Conservation (phyloP, 2,113 vertebrate genomes). For the Austrofundulus limnaeus region DNA sequence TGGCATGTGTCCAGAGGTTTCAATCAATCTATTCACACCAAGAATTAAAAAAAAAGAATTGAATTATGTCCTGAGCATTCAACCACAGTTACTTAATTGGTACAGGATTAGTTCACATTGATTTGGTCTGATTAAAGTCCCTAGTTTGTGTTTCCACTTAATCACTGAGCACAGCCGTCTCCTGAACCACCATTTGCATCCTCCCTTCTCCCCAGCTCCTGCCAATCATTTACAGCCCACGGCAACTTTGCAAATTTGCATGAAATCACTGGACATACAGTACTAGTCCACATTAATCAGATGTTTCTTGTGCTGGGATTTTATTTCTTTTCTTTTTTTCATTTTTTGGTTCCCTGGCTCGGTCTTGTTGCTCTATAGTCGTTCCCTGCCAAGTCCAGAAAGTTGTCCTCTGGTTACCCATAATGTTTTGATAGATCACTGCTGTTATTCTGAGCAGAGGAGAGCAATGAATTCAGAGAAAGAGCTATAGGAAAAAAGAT, state of each 20-base stretch:
- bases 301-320: slow-evolving; percentile 41
- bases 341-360: slow-evolving; percentile 30
- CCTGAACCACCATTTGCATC: slow-evolving; percentile 40
- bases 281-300: slow-evolving; percentile 23
- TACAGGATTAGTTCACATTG: slow-evolving; percentile 70
- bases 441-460: slow-evolving; percentile 49
- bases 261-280: slow-evolving; percentile 37
- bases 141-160: slow-evolving; percentile 52
- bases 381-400: slow-evolving; percentile 39
- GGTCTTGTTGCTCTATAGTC: slow-evolving; percentile 31
- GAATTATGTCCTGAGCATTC: slow-evolving; percentile 55
- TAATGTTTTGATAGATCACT: slow-evolving; percentile 57
- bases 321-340: background rate
- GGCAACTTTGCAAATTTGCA: slow-evolving; percentile 41
- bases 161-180: slow-evolving; percentile 52
- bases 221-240: slow-evolving; percentile 36
- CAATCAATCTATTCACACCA: slow-evolving; percentile 59
- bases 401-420: slow-evolving; percentile 54
- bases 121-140: slow-evolving; percentile 67
- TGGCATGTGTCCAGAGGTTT: slow-evolving; percentile 43
- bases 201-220: slow-evolving; percentile 16
- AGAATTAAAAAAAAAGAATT: slow-evolving; percentile 54
- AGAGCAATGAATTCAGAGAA: slow-evolving; percentile 45
- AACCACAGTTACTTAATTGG: slow-evolving; percentile 64
- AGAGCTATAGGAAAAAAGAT: slow-evolving; percentile 28